A percentile compares a stretch with the other conserved stretches of the same genome.
Evolutionary conservation across 23 tunicate species (phyloP).

Genomic region (Trididemnum miniatum): DNA sequence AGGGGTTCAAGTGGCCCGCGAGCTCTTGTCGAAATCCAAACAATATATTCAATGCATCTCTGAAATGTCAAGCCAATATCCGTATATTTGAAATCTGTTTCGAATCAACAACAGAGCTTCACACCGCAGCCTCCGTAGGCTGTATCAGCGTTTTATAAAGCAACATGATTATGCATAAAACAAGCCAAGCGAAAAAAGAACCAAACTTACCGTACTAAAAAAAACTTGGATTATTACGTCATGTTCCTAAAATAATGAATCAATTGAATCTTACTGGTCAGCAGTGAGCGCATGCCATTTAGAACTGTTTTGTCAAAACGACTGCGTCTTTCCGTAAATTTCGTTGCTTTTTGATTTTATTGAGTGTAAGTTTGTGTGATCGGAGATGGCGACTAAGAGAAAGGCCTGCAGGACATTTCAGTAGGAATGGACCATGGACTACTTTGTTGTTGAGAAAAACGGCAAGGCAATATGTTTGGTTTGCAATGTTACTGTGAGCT

Average conservation of each 20-base stretch:
- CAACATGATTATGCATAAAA: neutral
- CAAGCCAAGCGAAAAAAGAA: neutral
- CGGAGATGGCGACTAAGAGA: slow-evolving; percentile 15
- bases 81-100: neutral
- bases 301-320: slow-evolving; percentile 1
- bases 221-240: neutral
- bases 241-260: neutral
- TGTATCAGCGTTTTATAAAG: neutral
- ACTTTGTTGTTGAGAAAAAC: slow-evolving; percentile 13
- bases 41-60: too few relatives aligned
- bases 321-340: slow-evolving; percentile 23
- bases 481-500: too few relatives aligned
- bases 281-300: neutral
- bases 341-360: neutral
- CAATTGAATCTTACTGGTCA: neutral
- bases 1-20: too few relatives aligned
- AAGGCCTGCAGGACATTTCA: slow-evolving; percentile 1
- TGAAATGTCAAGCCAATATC: too few relatives aligned
- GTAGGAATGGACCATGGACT: neutral
- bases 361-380: slow-evolving; percentile 3
- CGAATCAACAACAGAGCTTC: neutral
- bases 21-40: too few relatives aligned
- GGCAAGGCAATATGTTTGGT: slow-evolving; percentile 10
- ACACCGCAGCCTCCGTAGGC: neutral
- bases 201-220: neutral